Evolutionary conservation across 2,888 invertebrate species (phyloP), one percentile per base, ranked within the genome.

Genomic region (Athalia circularis): DNA sequence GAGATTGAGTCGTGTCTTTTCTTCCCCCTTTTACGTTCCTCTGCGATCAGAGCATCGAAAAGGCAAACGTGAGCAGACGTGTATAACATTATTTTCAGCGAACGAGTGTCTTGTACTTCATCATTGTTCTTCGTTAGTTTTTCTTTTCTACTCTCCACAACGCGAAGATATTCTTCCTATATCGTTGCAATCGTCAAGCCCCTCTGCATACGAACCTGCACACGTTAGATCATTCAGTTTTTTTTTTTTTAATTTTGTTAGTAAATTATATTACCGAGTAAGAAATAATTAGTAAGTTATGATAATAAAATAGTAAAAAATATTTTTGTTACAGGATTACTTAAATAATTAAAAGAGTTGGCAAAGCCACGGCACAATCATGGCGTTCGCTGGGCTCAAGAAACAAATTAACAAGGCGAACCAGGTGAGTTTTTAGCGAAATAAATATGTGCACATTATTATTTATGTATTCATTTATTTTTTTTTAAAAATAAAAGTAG

Each of bases 321-420:
- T 47, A 45, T 67, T 8, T 65, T 9, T 59, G 61, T 67, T 48
- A 43, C 59, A 45, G 48, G 45, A 8, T 47, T 13, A 47, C n/a
- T 48, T 43, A 65, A 43, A 78, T 76, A 81, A 78, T 62, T 45
- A 79, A 57, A 70, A 59, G 70, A 79, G 62, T 75, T 64, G 75
- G 75, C 75, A 75, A 50, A 64, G 64, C 75, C 75, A 75, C 61
- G 54, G 74, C 45, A 77, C 88, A 90, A 92, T 90, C 91, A 99
- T 99, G 99, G 99, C 99, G 92, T 97, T 99, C 92, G 98, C 99
- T 87, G 99, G 99, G 87, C 94, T 99, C 85, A 98, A 98, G 92
- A 99, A 99, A 92, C 99, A 99, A 92, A 97, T 99, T 91, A 99
- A 99, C 93, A 99, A 99, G 93, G 99, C 99, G 86, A 99, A 99